These are phyloP conservation scores for Cheirogaleus major DNA, from an alignment of 2,797 vertebrate genomes.

Conservation along the genomic window DNA sequence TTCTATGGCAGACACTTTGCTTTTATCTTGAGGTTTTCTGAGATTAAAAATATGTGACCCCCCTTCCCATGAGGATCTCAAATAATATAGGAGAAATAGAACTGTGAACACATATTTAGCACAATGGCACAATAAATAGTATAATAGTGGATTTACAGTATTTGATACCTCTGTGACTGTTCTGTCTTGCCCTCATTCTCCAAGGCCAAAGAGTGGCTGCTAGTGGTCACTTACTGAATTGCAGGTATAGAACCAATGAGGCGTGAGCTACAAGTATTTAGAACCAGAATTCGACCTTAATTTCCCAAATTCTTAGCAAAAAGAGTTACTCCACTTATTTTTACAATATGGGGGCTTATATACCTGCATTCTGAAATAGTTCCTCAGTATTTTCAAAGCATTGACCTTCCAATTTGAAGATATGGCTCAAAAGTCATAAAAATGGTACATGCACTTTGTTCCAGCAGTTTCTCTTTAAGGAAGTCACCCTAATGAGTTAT, in stretches of 20 bases:
- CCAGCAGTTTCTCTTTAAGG: background rate
- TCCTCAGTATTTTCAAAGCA: background rate
- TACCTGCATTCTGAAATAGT: background rate
- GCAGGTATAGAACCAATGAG: background rate
- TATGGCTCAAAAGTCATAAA: background rate
- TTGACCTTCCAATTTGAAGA: background rate
- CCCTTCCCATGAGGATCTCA: background rate
- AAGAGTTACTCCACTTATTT: background rate
- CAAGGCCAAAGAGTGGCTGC: background rate
- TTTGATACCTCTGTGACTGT: background rate
- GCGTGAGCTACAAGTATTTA: background rate
- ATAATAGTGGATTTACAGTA: background rate
- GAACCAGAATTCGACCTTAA: background rate
- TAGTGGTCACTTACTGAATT: slow-evolving; percentile 12
- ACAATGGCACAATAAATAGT: background rate
- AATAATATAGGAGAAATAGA: background rate
- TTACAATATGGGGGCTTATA: background rate
- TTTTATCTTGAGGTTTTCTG: slow-evolving; percentile 36
- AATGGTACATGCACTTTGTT: background rate
- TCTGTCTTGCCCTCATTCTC: background rate
- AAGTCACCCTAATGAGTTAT: background rate
- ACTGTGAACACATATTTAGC: background rate
- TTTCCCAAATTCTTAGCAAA: background rate
- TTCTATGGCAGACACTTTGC: background rate
- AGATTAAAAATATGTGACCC: background rate